Base-by-base conservation (phyloP, 2,797 vertebrate genomes). In the Craterocephalus amniculus region DNA sequence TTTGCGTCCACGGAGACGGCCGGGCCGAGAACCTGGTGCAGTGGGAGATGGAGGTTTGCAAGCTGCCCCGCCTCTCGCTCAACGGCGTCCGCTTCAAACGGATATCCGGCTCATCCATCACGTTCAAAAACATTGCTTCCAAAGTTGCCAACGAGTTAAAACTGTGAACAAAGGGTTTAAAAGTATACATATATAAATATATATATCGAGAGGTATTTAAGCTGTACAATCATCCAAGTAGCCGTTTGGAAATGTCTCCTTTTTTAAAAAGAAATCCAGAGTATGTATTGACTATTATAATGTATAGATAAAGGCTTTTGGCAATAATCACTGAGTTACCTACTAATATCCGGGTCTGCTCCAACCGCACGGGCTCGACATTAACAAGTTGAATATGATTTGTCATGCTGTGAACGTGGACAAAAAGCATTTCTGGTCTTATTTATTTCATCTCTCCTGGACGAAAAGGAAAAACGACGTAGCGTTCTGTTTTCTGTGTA, bases 41-140 rank as follows among this genome's bases (percentile, higher is more conserved):
- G 90, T 99, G 97, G 97, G 97, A 99, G 93, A 98, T 99, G 97
- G 97, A 99, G 78, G 97, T 99, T 36, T 99, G 97, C 94, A 99
- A 99, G 90, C 87, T 99, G 83, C 97, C 97, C 0, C 96, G 97
- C 1, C 94, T 99, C 80, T 99, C 97, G 0, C 97, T 99, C 79
- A 99, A 98, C 1, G 97, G 97, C 35, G 97, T 99, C 51, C 92
- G 97, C 70, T 99, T 99, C 93, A 99, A 99, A 88, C 93, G 97
- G 84, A 99, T 99, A 93, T 97, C 97, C 2, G 97, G 97, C 58
- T 97, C 97, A 55, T 98, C 97, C 72, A 98, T 98, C 3, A 97
- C 97, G 83, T 99, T 99, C 93, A 99, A 99, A 93, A 98, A 98
- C 95, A 97, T 99, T 93, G 97, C 97, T 87, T 99, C 96, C 90